Conservation (phyloP, 2,797 vertebrate genomes). For the Spheniscus humboldti region DNA sequence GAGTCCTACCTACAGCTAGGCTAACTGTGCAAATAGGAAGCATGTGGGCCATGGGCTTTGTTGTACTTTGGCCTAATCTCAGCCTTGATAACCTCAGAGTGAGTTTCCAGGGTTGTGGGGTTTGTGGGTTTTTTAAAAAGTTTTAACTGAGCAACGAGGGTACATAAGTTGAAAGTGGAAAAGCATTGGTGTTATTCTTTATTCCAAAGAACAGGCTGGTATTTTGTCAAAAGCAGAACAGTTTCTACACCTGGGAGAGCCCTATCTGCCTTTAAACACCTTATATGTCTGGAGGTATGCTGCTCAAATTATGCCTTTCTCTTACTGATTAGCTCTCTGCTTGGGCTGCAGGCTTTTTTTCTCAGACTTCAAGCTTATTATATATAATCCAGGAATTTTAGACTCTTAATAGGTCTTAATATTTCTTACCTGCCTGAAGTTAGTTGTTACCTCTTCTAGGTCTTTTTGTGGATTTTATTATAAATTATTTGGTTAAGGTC, state of each 20-base stretch:
- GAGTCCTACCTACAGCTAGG: not conserved
- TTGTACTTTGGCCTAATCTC: not conserved
- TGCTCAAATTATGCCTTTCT: not conserved
- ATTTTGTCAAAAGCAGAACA: not conserved
- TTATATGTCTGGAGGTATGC: not conserved
- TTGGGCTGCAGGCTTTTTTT: not conserved
- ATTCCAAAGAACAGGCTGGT: not conserved
- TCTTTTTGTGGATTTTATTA: not conserved
- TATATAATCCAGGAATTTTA: not conserved
- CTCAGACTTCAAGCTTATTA: not conserved
- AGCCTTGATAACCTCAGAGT: not conserved
- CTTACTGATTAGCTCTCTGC: not conserved
- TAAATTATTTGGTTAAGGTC: not conserved
- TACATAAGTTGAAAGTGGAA: not conserved
- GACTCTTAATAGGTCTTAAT: not conserved
- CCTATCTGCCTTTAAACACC: not conserved
- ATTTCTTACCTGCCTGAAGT: not conserved
- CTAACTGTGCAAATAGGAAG: rapidly evolving
- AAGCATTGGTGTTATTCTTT: not conserved
- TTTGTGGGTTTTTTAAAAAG: not conserved
- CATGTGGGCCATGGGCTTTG: rapidly evolving
- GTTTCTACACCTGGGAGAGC: not conserved
- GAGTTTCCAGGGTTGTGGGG: not conserved
- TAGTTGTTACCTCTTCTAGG: not conserved
- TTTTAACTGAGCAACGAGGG: rapidly evolving